Evolutionary conservation across 1,140 invertebrate species (phyloP), one percentile per base, ranked within the genome.

Genomic region (Drosophila saltans): DNA sequence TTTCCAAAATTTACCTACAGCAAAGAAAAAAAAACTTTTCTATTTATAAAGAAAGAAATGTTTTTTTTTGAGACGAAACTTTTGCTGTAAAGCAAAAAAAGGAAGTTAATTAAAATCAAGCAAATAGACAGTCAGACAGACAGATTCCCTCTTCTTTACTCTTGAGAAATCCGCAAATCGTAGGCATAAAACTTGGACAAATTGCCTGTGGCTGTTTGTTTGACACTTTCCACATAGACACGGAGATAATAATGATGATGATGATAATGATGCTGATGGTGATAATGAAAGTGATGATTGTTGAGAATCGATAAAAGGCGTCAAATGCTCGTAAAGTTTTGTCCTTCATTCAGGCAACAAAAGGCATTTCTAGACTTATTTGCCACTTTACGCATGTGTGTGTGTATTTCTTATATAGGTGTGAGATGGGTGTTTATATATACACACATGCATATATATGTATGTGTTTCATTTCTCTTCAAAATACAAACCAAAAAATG

Each of bases 251-350:
- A 24, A 24, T 8, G 45, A 24, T 8, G 21, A 48, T 24, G 45
- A 48, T 48, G n/a, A 24, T 24, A n/a, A 48, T 24, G 7, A 36
- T 36, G 16, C 76, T 76, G 76, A 77, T 77, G 74, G 33, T 36
- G 45, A 24, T 24, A 21, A 52, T 26, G 21, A 39, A 21, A 30
- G 77, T 77, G 76, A 77, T 77, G 74, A 65, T 67, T 76, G 74
- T 77, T 62, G 63, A 76, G 79, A 78, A 86, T 86, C 85, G 83
- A 86, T 86, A 77, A 72, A 60, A 56, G 74, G 41, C 57, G 67
- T 68, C 36, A 82, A 72, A 43, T 41, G 69, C 57, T 73, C 75
- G 66, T 71, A 81, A 86, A 81, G 57, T 85, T 84, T 77, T 63
- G 63, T 11, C 48, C 28, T 48, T n/a, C 8, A 10, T 24, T 10